Base-by-base conservation (phyloP, 2,888 invertebrate species). In the Keiferia lycopersicella region DNA sequence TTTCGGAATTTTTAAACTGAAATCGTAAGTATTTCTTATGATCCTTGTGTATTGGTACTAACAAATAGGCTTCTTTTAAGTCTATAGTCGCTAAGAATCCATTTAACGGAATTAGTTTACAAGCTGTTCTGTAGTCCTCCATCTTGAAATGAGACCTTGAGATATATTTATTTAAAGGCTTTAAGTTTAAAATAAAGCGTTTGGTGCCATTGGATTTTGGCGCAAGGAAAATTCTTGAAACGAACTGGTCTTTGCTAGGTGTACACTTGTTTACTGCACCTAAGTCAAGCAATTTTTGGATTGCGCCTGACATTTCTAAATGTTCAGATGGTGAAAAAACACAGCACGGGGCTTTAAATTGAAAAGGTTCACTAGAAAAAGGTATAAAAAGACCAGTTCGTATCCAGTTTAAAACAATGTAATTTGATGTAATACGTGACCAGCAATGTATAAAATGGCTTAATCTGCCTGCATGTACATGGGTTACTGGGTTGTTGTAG, bases 141-240 rank as follows among this genome's bases (percentile, higher is more conserved):
- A 74, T 65, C 66, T 77, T 73, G 59, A 77, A 76, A 66, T 76
- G 74, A 26, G 68, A 57, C 8, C 68, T 61, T n/a, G 38, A 18
- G 16, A 76, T 61, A 61, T 64, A 75, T 45, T 64, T 58, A 38
- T 74, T 73, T 12, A 75, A 56, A 8, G 51, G 30, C 66, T 73
- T 73, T 51, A 73, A 61, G 61, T 39, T 39, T 39, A 39, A 12
- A 39, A 12, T 39, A 11, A 12, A 39, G 12, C 11, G 11, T 1
- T 11, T 11, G 12, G 11, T 39, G 3, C 12, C 39, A 39, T 39
- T 11, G 8, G 39, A 12, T 8, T 39, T 39, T 39, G 39, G 12
- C 1, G 39, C 11, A 11, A 12, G 39, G 39, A 39, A 12, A 12
- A 12, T 39, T 12, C 26, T 26, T 1, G 61, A 61, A 10, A 61